These are phyloP conservation scores for Luffia ferchaultella DNA, from an alignment of 2,888 invertebrate genomes.

Conservation along the genomic window DNA sequence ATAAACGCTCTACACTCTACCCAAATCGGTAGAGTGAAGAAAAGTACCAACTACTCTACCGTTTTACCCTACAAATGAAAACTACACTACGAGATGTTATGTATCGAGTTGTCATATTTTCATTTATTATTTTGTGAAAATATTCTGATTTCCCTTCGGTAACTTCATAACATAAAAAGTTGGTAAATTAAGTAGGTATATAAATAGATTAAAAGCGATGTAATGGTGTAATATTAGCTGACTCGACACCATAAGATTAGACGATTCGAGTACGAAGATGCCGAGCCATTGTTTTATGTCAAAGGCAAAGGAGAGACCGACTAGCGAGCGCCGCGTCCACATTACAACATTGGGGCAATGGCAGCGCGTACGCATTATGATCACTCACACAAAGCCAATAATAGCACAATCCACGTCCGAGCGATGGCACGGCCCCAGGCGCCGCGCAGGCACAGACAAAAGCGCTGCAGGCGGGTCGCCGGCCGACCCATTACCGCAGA, in stretches of 20 bases:
- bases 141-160: not conserved
- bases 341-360: slow-evolving; percentile 29
- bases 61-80: too few relatives aligned
- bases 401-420: too few relatives aligned
- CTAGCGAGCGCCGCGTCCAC: not conserved
- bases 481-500: slow-evolving; percentile 12
- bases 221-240: too few relatives aligned
- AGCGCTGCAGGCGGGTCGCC: slow-evolving; percentile 2
- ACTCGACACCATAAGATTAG: too few relatives aligned
- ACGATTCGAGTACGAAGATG: too few relatives aligned
- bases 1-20: too few relatives aligned
- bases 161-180: not conserved
- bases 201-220: too few relatives aligned
- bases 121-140: not conserved
- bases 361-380: slow-evolving; percentile 45
- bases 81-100: too few relatives aligned
- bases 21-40: too few relatives aligned
- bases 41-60: too few relatives aligned
- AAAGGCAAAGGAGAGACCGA: not conserved
- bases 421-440: not conserved
- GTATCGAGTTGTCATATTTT: too few relatives aligned
- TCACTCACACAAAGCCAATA: slow-evolving; percentile 15
- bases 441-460: not conserved
- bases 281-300: not conserved
- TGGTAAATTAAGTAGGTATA: too few relatives aligned